phyloP scores from a whole-genome alignment of 2,113 vertebrate species.

The Chiloscyllium plagiosum region DNA sequence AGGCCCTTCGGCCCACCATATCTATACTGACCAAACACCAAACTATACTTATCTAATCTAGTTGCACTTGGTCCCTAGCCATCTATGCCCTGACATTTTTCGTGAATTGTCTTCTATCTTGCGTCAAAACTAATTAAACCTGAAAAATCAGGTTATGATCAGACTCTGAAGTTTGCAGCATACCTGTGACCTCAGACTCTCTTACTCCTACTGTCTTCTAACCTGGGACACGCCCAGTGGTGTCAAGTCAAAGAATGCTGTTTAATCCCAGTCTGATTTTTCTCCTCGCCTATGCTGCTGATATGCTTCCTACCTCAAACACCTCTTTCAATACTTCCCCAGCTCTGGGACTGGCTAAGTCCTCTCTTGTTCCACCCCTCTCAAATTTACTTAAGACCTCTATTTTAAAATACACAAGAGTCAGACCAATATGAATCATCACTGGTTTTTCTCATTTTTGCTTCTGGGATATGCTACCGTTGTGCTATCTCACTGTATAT shows the following conservation, averaged over 20 bases:
- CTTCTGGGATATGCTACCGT: not conserved
- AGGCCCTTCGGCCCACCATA: too few relatives aligned
- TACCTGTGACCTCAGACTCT: not conserved
- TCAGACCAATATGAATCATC: too few relatives aligned
- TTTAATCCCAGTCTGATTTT: not conserved
- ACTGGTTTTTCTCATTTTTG: not conserved
- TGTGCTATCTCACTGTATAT: not conserved
- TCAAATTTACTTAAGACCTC: not conserved
- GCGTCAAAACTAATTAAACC: not conserved
- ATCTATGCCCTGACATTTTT: too few relatives aligned
- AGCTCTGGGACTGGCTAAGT: not conserved
- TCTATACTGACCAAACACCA: too few relatives aligned
- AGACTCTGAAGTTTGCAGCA: not conserved
- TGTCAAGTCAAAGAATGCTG: not conserved
- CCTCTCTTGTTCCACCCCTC: not conserved
- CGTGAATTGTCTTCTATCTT: not conserved
- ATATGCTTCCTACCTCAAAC: not conserved
- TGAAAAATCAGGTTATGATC: not conserved
- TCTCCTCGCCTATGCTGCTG: not conserved
- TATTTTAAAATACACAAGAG: too few relatives aligned
- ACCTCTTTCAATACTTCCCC: not conserved
- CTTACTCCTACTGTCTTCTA: not conserved
- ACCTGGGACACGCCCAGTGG: not conserved
- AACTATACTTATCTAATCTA: too few relatives aligned
- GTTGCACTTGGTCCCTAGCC: too few relatives aligned